Evolutionary conservation across 1,140 invertebrate genomes (phyloP).

Genomic region (Drosophila elegans): DNA sequence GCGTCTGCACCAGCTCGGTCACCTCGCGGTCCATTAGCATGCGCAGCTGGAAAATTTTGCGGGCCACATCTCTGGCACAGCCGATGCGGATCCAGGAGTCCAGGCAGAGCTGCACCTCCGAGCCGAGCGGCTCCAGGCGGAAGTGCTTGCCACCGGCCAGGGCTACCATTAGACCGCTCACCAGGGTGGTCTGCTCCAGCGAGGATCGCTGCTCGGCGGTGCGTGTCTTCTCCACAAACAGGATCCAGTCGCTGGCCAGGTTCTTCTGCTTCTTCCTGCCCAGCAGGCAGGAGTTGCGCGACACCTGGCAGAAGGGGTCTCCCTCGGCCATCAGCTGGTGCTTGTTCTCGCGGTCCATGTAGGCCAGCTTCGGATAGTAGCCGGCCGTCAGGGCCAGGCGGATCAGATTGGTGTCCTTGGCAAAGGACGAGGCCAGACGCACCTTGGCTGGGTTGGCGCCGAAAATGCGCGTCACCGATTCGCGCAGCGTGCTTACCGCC

Average conservation of each 20-base stretch:
- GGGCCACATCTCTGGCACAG: background rate
- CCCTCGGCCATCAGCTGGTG: slow-evolving; percentile 25
- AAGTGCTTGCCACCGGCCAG: slow-evolving; percentile 39
- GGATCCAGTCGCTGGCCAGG: slow-evolving; percentile 33
- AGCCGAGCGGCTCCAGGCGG: background rate
- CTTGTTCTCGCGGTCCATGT: slow-evolving; percentile 23
- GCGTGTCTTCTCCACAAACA: slow-evolving; percentile 52
- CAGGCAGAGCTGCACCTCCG: background rate
- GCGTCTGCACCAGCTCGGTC: slow-evolving; percentile 20
- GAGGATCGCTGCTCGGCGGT: slow-evolving; percentile 1
- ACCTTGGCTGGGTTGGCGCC: background rate
- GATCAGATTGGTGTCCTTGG: slow-evolving; percentile 94
- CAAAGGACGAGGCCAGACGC: background rate
- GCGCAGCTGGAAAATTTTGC: slow-evolving; percentile 25
- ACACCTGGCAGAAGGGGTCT: slow-evolving; percentile 36
- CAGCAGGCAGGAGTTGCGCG: slow-evolving; percentile 39
- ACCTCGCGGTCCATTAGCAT: slow-evolving; percentile 26
- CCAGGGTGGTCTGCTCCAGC: slow-evolving; percentile 38
- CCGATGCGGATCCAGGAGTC: slow-evolving; percentile 41
- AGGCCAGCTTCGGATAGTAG: slow-evolving; percentile 94
- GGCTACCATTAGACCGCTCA: slow-evolving; percentile 42
- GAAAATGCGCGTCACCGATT: slow-evolving; percentile 49
- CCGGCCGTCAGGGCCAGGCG: slow-evolving; percentile 95
- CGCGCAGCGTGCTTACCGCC: slow-evolving; percentile 51
- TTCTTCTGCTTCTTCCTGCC: background rate